Conservation (phyloP, 2,113 vertebrate genomes). For the Nansenia antarctica region DNA sequence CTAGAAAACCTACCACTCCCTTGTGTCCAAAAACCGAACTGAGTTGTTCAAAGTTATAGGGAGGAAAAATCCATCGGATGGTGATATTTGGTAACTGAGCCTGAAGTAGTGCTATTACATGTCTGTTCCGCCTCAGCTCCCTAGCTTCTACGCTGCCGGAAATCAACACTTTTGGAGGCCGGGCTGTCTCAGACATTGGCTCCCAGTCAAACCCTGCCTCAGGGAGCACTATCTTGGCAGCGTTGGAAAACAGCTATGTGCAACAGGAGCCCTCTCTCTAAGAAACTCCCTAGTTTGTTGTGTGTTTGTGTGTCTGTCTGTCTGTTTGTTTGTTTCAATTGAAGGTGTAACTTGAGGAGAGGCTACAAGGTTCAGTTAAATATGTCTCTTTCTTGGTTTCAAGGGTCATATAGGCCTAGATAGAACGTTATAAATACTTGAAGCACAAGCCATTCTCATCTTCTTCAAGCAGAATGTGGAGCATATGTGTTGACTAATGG, state of each 20-base stretch:
- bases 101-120: neutral
- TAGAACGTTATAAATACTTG: neutral
- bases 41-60: neutral
- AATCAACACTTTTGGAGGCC: slow-evolving; percentile 21
- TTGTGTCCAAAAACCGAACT: neutral
- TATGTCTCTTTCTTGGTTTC: neutral
- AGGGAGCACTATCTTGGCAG: slow-evolving; percentile 17
- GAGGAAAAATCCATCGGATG: neutral
- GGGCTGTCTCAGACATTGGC: slow-evolving; percentile 21
- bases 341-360: neutral
- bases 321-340: slow-evolving; percentile 2
- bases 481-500: neutral
- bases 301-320: too few species aligned
- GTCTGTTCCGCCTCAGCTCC: neutral
- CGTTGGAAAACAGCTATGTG: slow-evolving; percentile 19
- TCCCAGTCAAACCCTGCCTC: slow-evolving; percentile 10
- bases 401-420: neutral
- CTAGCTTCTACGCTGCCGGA: neutral
- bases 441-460: neutral
- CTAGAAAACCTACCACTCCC: neutral
- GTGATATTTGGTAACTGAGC: neutral
- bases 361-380: neutral
- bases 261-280: slow-evolving; percentile 27
- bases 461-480: neutral
- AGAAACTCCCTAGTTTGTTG: slow-evolving; percentile 20